Evolutionary conservation across 2,797 vertebrate species (phyloP).

Genomic region (Passerculus sandwichensis): DNA sequence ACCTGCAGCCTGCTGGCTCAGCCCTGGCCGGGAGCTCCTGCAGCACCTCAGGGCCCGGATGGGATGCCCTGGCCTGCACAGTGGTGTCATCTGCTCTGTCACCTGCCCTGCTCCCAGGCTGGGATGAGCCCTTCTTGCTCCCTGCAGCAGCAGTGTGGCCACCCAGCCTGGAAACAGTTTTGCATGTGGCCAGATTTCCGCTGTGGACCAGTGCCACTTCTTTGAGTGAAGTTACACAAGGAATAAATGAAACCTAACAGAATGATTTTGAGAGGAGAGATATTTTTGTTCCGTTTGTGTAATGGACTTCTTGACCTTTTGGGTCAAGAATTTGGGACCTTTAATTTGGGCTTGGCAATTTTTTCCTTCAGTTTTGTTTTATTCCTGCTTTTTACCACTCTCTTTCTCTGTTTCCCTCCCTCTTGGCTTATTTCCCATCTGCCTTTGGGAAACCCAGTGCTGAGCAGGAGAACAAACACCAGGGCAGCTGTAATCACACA

Average conservation of each 20-base stretch:
- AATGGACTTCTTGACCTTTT: background rate
- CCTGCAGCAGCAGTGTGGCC: background rate
- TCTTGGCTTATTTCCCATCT: background rate
- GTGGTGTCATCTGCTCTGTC: background rate
- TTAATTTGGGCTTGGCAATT: background rate
- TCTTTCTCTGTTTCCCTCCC: background rate
- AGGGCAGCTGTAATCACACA: background rate
- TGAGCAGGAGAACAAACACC: constrained; percentile 3
- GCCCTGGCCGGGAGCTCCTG: background rate
- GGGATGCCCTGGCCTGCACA: rapidly evolving
- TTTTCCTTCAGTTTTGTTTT: background rate
- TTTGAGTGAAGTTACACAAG: background rate
- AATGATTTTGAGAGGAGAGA: background rate
- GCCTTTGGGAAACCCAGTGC: constrained; percentile 1
- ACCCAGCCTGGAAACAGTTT: background rate
- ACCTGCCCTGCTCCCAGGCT: background rate
- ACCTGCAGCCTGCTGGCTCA: background rate
- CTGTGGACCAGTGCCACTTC: background rate
- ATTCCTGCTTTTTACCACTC: background rate
- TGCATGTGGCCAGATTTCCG: background rate
- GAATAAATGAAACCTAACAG: background rate
- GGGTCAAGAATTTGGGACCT: background rate
- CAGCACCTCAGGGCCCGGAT: background rate
- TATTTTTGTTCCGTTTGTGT: constrained; percentile 20
- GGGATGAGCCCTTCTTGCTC: background rate